Evolutionary conservation across 2,113 vertebrate species (phyloP), one percentile per base, ranked within the genome.

Genomic region (Corvus cornix): DNA sequence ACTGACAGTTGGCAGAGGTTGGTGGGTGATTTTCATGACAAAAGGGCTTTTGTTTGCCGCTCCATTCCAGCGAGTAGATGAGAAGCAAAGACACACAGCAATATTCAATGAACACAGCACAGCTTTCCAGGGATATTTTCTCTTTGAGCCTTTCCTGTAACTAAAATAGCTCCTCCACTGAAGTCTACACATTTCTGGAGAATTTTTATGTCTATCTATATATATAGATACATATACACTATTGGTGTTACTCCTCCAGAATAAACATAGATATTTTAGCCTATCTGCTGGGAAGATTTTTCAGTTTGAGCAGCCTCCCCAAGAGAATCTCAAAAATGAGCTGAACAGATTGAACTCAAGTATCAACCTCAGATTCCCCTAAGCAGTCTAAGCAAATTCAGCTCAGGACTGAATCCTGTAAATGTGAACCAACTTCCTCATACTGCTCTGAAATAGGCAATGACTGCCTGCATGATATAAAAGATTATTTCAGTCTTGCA

Each of bases 1-100:
- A 97, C 66, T 97, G 96, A 94, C 89, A 96, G 90, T 88, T 97
- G 95, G 96, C 96, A 92, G 92, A 97, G 88, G 87, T 93, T 97
- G 76, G 78, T 82, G 82, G 56, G 73, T 94, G 90, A 97, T 97
- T 97, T 97, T 96, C 97, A 96, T 90, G 79, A 97, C 87, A 97
- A 97, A 97, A 89, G 85, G 75, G 88, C 93, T 93, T 97, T 97
- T 97, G 95, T 97, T 84, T 96, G 90, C 39, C 5, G 8, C 84
- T 87, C 56, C 89, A 90, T 94, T 87, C 87, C 91, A 92, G 93
- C 9, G 27, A 96, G 90, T 81, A 94, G 88, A 96, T 95, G 97
- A 97, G 90, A 97, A 96, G 94, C 82, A 83, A 94, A 93, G 96
- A 90, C 69, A 92, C 37, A 43, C 79, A 91, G 82, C 59, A 82